Percentiles rank a stretch among this genome's conserved stretches.
These are phyloP conservation scores for Eucera pruinosa DNA, from an alignment of 2,888 invertebrate species.

Conservation along the genomic window DNA sequence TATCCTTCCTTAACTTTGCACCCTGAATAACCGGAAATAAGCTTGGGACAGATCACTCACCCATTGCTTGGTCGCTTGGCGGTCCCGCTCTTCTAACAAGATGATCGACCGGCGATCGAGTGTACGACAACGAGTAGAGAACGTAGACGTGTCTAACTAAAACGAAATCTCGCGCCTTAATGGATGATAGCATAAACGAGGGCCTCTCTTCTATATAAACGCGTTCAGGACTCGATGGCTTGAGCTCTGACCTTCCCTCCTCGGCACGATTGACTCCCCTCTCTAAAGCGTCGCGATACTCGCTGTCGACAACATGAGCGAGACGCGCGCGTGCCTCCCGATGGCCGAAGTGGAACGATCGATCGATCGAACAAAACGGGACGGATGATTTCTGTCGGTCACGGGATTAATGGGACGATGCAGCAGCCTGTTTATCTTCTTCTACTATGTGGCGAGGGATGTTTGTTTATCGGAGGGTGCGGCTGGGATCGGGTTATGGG, in stretches of 20 bases:
- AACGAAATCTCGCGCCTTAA: constrained; percentile 34
- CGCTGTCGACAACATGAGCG: not conserved
- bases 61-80: not conserved
- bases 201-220: constrained; percentile 46
- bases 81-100: too few species aligned
- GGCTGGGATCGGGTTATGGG: constrained; percentile 41
- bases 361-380: constrained; percentile 30
- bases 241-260: constrained; percentile 55
- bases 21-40: not conserved
- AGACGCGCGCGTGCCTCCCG: not conserved
- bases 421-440: constrained; percentile 22
- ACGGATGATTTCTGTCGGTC: constrained; percentile 41
- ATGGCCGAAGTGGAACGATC: constrained; percentile 6
- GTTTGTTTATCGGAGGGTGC: constrained; percentile 49
- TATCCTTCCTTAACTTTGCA: too few species aligned
- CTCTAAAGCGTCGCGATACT: not conserved
- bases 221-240: not conserved
- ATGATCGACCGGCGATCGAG: not conserved
- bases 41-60: constrained; percentile 23
- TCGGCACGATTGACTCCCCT: not conserved
- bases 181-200: constrained; percentile 38
- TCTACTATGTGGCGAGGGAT: not conserved
- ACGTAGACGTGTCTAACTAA: constrained; percentile 23
- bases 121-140: not conserved
- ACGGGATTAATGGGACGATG: constrained; percentile 43